Base-by-base conservation (phyloP, 2,797 vertebrate genomes). In the Acanthurus leucopareius region DNA sequence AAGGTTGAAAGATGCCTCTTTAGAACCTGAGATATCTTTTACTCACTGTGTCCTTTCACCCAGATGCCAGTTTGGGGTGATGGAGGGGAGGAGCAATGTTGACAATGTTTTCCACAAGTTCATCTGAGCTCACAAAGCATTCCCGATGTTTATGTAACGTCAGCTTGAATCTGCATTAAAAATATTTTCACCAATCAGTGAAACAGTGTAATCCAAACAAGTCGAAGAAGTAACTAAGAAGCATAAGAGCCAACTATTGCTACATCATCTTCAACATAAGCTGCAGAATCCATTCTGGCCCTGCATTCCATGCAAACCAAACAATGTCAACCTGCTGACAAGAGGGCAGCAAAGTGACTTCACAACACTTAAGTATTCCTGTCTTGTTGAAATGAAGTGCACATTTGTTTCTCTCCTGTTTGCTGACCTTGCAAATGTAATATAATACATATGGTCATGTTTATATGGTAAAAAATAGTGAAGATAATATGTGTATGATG, bases 11-110 rank as follows among this genome's bases (percentile, higher is more conserved):
- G 20, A 61, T 49, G 9, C 9, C n/a, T 44, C 20, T 52, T 35
- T 32, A 58, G 19, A 32, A 48, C 22, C 25, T 16, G 20, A 35
- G 40, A 25, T 48, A 20, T 16, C n/a, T 59, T 32, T 64, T 64
- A 64, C 69, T 47, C 14, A n/a, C 73, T 54, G 65, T 87, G 90
- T 79, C 87, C 88, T 92, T 90, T 92, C 82, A 88, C 86, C 88
- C 53, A 87, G 66, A 90, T 89, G 69, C 71, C 80, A 77, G 54
- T 10, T 62, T 73, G 63, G 11, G 77, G 38, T 49, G 44, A 54
- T 28, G n/a, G 10, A 8, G 17, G 54, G 45, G 70, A 77, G 76
- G 47, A 79, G 58, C 53, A 52, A 60, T 42, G 63, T 57, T 28
- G 68, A 64, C 54, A 52, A 14, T 63, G 49, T 80, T 82, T 88